These are phyloP conservation scores for Pristionchus exspectatus DNA, from an alignment of 2,888 invertebrate genomes.

Conservation along the genomic window DNA sequence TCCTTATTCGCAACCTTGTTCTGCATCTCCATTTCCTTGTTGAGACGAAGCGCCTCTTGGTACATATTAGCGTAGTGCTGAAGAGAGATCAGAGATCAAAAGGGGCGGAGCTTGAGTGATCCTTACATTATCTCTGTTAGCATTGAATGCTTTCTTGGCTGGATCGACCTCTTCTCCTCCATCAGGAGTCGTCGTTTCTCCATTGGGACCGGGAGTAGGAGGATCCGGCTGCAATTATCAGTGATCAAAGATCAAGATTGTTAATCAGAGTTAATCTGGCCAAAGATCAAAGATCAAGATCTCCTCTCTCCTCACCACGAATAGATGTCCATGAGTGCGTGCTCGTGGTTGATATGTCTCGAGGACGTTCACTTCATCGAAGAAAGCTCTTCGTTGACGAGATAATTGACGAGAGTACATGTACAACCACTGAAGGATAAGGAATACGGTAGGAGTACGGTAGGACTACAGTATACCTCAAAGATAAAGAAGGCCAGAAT, in stretches of 20 bases:
- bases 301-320: slow-evolving; percentile 58
- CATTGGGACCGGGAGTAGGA: slow-evolving; percentile 44
- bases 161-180: slow-evolving; percentile 43
- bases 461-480: slow-evolving; percentile 37
- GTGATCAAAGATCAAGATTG: neutral
- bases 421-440: slow-evolving; percentile 66
- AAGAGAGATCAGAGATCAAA: slow-evolving; percentile 49
- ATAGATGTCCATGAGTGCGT: slow-evolving; percentile 66
- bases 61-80: slow-evolving; percentile 76
- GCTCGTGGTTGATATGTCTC: slow-evolving; percentile 68
- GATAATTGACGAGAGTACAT: slow-evolving; percentile 65
- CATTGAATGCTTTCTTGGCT: slow-evolving; percentile 50
- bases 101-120: neutral
- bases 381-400: slow-evolving; percentile 66
- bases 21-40: slow-evolving; percentile 59
- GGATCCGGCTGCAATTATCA: slow-evolving; percentile 39
- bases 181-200: neutral
- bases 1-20: neutral
- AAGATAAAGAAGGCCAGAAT: slow-evolving; percentile 23
- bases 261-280: neutral
- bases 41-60: slow-evolving; percentile 69
- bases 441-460: neutral
- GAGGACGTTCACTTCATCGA: slow-evolving; percentile 69
- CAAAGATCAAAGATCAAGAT: slow-evolving; percentile 29
- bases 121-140: slow-evolving; percentile 45